Evolutionary conservation across 2,888 invertebrate genomes (phyloP).

Genomic region (Zygothrica quintamaculata): DNA sequence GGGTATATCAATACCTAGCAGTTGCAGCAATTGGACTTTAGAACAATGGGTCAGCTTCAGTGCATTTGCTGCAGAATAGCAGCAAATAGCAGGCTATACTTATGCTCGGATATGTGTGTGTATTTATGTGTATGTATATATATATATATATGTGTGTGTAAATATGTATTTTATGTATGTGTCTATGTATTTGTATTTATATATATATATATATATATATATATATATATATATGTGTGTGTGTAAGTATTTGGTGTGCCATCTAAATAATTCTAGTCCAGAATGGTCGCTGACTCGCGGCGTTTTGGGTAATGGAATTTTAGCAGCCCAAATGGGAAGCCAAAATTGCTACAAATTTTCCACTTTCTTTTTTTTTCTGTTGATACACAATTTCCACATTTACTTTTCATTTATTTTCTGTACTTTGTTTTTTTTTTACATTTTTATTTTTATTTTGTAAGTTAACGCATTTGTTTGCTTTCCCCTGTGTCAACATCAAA

Average conservation of each 20-base stretch:
- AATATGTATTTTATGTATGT: too few relatives aligned
- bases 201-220: neutral
- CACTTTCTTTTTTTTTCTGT: constrained; percentile 9
- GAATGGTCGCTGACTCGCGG: constrained; percentile 35
- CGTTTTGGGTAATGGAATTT: constrained; percentile 47
- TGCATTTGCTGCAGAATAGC: constrained; percentile 54
- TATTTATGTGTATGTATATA: constrained; percentile 6
- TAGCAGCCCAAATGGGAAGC: constrained; percentile 38
- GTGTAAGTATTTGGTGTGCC: constrained; percentile 25
- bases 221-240: constrained; percentile 1
- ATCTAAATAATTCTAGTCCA: constrained; percentile 59
- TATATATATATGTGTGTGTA: constrained; percentile 17
- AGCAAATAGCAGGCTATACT: constrained; percentile 17
- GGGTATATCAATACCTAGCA: constrained; percentile 30
- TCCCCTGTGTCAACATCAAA: constrained; percentile 55
- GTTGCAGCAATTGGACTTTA: constrained; percentile 39
- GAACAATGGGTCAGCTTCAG: constrained; percentile 61
- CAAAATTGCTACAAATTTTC: constrained; percentile 28
- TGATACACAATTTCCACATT: constrained; percentile 38
- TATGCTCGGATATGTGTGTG: neutral
- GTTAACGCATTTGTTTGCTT: constrained; percentile 37
- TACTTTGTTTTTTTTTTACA: constrained; percentile 7
- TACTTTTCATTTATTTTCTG: constrained; percentile 41
- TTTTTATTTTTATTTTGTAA: constrained; percentile 11
- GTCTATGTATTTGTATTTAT: too few relatives aligned